Base-by-base conservation (phyloP, 1,140 invertebrate genomes). In the Drosophila kanapiae region DNA sequence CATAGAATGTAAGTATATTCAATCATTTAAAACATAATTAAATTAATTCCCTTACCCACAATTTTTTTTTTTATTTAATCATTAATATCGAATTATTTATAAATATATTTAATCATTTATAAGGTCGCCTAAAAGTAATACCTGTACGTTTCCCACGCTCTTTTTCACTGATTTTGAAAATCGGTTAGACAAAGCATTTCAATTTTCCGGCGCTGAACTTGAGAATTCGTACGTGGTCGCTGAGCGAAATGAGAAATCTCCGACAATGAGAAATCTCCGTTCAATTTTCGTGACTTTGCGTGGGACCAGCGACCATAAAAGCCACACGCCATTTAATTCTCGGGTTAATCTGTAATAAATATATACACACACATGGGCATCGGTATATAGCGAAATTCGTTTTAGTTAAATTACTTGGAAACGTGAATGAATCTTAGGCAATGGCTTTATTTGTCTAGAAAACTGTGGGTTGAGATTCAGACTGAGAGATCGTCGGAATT, bases 201-300 rank as follows among this genome's bases (percentile, higher is more conserved):
- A 23, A 67, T 71, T 48, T 57, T 72, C 35, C 51, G n/a, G 18
- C n/a, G 43, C 13, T 72, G 65, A 72, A 72, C 69, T 72, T 72
- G 65, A 71, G 65, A 71, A 58, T 58, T 29, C 37, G 53, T 77
- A 78, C 64, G 75, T 78, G 75, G 63, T 70, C 45, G 56, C 64
- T 31, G 54, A 16, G 51, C 61, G 54, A 77, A 58, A 16, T 64
- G 75, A 45, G 54, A 59, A 59, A 51, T 79, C 63, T 74, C 77
- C 70, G 47, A 74, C 75, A 67, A 67, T 64, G 75, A 58, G 53
- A 59, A 59, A 61, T 79, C 68, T 62, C 64, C 78, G 79, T 59
- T 62, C 49, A 87, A 80, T 90, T 90, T 84, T 88, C 85, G 81
- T 88, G 85, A 88, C 81, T 88, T 75, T 88, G 85, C 85, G 85